These are phyloP conservation scores for Ptilorrhoa leucosticta DNA, from an alignment of 2,113 vertebrate species.

Conservation along the genomic window DNA sequence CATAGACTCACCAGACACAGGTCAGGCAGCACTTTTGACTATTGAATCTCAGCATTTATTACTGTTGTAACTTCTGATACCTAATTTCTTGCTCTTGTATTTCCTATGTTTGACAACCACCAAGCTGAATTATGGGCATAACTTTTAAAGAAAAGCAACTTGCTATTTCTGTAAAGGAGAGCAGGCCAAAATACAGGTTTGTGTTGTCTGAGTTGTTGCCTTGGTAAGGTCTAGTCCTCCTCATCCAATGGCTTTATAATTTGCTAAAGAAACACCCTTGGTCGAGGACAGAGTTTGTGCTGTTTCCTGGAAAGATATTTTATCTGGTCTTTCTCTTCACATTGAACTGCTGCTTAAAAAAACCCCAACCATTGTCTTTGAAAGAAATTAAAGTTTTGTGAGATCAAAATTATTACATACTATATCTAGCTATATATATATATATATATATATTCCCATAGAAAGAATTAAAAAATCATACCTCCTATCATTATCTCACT, in stretches of 20 bases:
- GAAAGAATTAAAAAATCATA: not conserved
- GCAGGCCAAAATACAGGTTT: not conserved
- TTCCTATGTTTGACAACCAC: not conserved
- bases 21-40: not conserved
- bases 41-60: not conserved
- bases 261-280: not conserved
- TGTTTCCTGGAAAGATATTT: not conserved
- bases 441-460: not conserved
- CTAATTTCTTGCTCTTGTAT: not conserved
- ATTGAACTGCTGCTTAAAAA: not conserved
- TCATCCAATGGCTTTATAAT: not conserved
- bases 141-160: not conserved
- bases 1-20: not conserved
- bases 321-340: not conserved
- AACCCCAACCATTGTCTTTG: fast-evolving
- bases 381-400: not conserved
- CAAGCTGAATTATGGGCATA: not conserved
- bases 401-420: not conserved
- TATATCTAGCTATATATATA: fast-evolving
- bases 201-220: not conserved
- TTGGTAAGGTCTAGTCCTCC: not conserved
- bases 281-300: not conserved
- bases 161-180: not conserved
- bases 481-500: not conserved
- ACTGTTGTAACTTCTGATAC: not conserved